Evolutionary conservation across 35 echinoderm and acorn worm genomes (phyloP).

Genomic region (Hemicentrotus pulcherrimus): DNA sequence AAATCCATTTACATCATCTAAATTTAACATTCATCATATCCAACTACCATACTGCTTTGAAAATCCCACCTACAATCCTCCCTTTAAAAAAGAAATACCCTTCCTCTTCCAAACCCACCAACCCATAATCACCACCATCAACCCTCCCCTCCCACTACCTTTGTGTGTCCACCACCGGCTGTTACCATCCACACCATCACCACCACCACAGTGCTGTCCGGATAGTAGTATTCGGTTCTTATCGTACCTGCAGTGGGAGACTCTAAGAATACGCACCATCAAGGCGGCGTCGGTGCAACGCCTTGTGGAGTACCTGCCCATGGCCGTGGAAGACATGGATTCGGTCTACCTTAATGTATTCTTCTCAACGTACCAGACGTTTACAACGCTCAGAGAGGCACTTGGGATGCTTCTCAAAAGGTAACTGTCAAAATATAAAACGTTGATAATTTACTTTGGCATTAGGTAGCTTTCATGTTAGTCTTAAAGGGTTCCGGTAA

Average conservation of each 20-base stretch:
- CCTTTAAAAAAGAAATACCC: background rate
- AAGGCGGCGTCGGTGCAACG: constrained; percentile 83
- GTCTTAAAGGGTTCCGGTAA: too few species aligned
- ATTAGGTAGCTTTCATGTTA: too few species aligned
- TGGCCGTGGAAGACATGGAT: constrained; percentile 80
- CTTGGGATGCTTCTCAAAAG: constrained; percentile 74
- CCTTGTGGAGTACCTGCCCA: constrained; percentile 73
- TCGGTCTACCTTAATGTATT: constrained; percentile 91
- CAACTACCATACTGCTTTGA: background rate
- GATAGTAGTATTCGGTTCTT: constrained; percentile 26
- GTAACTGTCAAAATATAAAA: constrained; percentile 49
- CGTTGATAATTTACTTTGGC: background rate
- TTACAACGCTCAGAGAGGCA: constrained; percentile 72
- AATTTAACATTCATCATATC: background rate
- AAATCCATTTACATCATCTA: background rate
- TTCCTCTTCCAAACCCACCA: background rate
- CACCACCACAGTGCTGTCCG: background rate
- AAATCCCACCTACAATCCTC: background rate
- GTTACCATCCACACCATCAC: background rate
- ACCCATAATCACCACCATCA: background rate
- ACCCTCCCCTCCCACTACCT: background rate
- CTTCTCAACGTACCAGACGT: constrained; percentile 92
- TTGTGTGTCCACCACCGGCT: background rate
- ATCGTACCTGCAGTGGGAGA: constrained; percentile 74
- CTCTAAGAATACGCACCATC: constrained; percentile 58